These are phyloP conservation scores for Zaprionus nigranus DNA, from an alignment of 1,140 invertebrate species.

Conservation along the genomic window DNA sequence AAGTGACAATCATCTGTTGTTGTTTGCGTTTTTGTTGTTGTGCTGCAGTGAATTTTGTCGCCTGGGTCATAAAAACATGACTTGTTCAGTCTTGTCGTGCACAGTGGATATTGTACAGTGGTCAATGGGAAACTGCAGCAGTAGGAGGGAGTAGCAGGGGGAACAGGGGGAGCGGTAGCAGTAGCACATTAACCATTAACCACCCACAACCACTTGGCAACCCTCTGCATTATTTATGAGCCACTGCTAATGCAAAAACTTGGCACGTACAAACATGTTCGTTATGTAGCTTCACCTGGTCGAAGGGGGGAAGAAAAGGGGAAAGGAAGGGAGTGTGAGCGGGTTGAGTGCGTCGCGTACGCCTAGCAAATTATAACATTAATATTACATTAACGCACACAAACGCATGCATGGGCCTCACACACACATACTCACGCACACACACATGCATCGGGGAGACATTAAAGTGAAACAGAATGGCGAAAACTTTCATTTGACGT, in stretches of 20 bases:
- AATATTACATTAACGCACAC: constrained; percentile 79
- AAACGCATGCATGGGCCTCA: constrained; percentile 24
- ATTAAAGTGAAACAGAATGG: constrained; percentile 66
- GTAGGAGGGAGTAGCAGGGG: no score
- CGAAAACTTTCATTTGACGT: constrained; percentile 66
- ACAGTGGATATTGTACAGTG: not conserved
- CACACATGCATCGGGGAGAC: constrained; percentile 71
- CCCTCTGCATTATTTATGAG: constrained; percentile 71
- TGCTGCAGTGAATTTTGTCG: constrained; percentile 29
- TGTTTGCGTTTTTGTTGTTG: constrained; percentile 23
- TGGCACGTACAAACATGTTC: constrained; percentile 30
- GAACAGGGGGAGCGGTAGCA: not conserved
- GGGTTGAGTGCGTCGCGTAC: constrained; percentile 41
- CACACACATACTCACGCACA: constrained; percentile 27
- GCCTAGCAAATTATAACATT: constrained; percentile 78
- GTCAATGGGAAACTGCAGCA: constrained; percentile 21
- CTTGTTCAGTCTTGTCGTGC: constrained; percentile 31
- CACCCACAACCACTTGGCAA: constrained; percentile 31
- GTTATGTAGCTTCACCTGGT: not conserved
- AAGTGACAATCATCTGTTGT: constrained; percentile 44
- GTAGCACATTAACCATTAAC: constrained; percentile 7
- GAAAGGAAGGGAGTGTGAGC: constrained; percentile 12
- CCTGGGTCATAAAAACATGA: constrained; percentile 36
- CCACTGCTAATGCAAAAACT: constrained; percentile 50
- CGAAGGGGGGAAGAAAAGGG: no score